Base-by-base conservation (phyloP, 2,797 vertebrate species). In the Neoniphon sammara region DNA sequence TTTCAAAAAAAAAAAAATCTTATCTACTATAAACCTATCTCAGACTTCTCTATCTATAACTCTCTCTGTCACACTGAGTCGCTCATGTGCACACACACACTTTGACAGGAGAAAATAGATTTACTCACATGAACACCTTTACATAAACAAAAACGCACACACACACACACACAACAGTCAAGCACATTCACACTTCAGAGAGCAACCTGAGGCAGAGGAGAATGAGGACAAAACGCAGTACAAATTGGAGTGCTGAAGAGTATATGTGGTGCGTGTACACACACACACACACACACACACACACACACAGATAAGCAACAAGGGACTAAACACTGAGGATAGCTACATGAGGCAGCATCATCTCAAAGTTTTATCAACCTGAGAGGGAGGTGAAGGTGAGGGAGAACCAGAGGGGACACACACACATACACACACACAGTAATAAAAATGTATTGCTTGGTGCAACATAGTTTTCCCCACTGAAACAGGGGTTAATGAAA, bases 301-400 rank as follows among this genome's bases (percentile, higher is more conserved):
- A 39, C 34, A 67, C 20, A 39, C 20, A 68, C 52, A 74, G 34
- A 34, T 23, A 61, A 47, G 30, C 67, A 70, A 66, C 70, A 30
- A 18, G 62, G 68, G 79, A 81, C 49, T 58, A 58, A 68, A 73
- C 46, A 34, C 58, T 73, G 69, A 75, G 53, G 70, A 49, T 49
- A 77, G 58, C 63, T 82, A 42, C 59, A 77, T 34, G 53, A 86
- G 66, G 69, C 74, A 77, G 81, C 79, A 69, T 79, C 64, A 70
- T 69, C 3, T 18, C 42, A 59, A 71, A 62, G 72, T 84, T 67
- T 61, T 54, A 81, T 80, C 80, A 77, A 77, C 83, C 80, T 78
- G 61, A 63, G 56, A 81, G 1, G 8, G 20, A 82, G 60, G 54
- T 83, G 69, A 84, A 81, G 75, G 84, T 83, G 80, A 89, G 66